A percentile compares a stretch with the other conserved stretches of the same genome.
Conservation (phyloP, 2,113 vertebrate genomes). For the Macheiramphus alcinus region DNA sequence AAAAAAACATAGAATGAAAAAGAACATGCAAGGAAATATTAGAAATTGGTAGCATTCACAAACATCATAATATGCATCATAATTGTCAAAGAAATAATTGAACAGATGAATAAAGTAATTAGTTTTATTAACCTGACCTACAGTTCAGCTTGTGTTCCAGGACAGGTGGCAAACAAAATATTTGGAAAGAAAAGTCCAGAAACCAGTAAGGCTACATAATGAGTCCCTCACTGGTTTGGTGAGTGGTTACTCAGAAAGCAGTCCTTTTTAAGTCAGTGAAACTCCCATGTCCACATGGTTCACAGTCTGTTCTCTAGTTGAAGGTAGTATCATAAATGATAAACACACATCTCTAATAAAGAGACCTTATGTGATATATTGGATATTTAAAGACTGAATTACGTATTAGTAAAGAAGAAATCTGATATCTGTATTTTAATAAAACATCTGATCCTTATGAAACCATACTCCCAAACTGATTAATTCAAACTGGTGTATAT, state of each 20-base stretch:
- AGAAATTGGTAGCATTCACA: neutral
- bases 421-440: neutral
- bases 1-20: neutral
- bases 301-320: neutral
- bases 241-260: neutral
- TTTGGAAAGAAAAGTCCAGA: neutral
- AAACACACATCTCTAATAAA: neutral
- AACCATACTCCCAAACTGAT: neutral
- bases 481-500: neutral
- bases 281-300: neutral
- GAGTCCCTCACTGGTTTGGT: neutral
- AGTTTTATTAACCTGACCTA: neutral
- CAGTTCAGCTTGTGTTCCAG: neutral
- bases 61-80: neutral
- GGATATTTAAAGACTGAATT: constrained; percentile 9
- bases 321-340: neutral
- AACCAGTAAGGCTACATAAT: neutral
- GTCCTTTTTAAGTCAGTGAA: neutral
- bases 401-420: neutral
- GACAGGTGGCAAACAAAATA: neutral
- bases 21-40: neutral
- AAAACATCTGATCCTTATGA: constrained; percentile 5
- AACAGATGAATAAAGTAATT: neutral
- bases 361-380: neutral
- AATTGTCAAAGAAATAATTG: neutral